Conservation (phyloP, 2,113 vertebrate genomes). For the Oplegnathus fasciatus region DNA sequence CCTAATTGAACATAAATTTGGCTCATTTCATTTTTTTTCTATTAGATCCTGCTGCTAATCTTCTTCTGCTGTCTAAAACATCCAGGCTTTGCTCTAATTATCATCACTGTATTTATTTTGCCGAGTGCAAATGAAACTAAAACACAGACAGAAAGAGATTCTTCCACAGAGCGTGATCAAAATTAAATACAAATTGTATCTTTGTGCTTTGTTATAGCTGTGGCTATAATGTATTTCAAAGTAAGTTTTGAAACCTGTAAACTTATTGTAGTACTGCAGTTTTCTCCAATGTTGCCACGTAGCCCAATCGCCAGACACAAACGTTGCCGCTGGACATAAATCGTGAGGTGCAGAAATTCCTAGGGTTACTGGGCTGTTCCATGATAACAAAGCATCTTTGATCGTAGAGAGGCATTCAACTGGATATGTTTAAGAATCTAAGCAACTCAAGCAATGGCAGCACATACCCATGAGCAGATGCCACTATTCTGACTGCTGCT, state of each 20-base stretch:
- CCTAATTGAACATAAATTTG: not conserved
- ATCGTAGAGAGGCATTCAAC: not conserved
- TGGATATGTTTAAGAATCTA: not conserved
- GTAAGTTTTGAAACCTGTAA: not conserved
- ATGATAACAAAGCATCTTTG: not conserved
- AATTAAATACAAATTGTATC: not conserved
- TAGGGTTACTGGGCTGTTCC: not conserved
- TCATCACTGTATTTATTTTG: not conserved
- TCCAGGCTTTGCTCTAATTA: constrained; percentile 16
- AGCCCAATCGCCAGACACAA: not conserved
- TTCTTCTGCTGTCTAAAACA: not conserved
- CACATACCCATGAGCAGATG: constrained; percentile 26
- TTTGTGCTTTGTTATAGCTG: not conserved
- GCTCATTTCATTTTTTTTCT: not conserved
- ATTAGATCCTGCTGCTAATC: not conserved
- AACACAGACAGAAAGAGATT: not conserved
- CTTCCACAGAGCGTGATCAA: not conserved
- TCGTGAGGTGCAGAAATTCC: not conserved
- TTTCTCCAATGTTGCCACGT: not conserved
- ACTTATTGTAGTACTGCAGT: not conserved
- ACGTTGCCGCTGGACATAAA: not conserved
- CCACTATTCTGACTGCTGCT: not conserved
- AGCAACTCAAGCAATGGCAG: not conserved
- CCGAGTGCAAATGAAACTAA: not conserved
- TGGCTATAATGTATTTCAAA: not conserved